Evolutionary conservation across 1,140 invertebrate species (phyloP), one percentile per base, ranked within the genome.

Genomic region (Drosophila prosaltans): DNA sequence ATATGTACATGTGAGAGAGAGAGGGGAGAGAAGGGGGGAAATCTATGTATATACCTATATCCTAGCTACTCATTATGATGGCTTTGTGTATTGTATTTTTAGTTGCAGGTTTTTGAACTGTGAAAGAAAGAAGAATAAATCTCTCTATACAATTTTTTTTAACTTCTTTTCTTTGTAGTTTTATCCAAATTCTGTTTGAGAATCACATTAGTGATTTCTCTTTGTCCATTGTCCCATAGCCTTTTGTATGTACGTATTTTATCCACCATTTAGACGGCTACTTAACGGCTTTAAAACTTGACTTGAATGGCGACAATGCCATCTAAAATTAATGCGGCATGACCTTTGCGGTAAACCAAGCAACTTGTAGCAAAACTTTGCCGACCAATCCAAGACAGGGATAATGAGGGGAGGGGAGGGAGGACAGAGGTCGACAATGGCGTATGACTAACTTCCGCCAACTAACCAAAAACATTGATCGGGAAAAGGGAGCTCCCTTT

Each of bases 1-100:
- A 69, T 10, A 65, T 16, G 54, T 61, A 63, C 30, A 63, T 1
- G 10, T 10, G n/a, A 24, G 21, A 45, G 7, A 11, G 8, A 21
- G 11, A 43, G 21, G 54, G 32, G 36, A 62, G 58, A 10, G 63
- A 63, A 58, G 65, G 16, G 16, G 16, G 16, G 16, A 16, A 16
- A 16, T 16, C 16, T 16, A 30, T 30, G 4, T 30, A 4, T 54
- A 69, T 77, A 70, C 70, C 69, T 69, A 60, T 66, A 72, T 11
- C 75, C 81, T 71, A 79, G 82, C 72, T 86, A 77, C 74, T 86
- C 72, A 86, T 86, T 86, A 86, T 71, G 67, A 86, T 51, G 68
- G 66, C 30, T 59, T 39, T 59, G 11, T 39, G 36, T 32, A 54
- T 60, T 28, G 59, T 69, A 81, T 69, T 85, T 86, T 83, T 77